phyloP scores from a whole-genome alignment of 2,797 vertebrate species.

The Paguma larvata region DNA sequence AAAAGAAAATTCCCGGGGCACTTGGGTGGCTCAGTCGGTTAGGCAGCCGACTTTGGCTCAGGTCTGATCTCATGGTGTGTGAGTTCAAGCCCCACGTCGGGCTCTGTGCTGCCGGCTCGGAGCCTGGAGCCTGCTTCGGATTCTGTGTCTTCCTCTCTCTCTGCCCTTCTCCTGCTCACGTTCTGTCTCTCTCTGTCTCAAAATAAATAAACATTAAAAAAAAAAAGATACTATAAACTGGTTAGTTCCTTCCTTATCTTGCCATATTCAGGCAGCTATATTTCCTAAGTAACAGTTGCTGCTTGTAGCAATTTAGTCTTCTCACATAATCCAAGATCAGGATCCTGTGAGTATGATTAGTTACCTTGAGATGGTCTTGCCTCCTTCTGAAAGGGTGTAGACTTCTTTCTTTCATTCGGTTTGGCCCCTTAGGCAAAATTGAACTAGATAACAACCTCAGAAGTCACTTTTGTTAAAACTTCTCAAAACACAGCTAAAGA shows the following conservation, averaged over 20 bases:
- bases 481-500: conserved; percentile 38
- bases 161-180: no score
- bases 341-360: not conserved
- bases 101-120: no score
- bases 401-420: not conserved
- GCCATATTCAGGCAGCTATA: not conserved
- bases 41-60: no score
- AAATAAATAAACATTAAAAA: no score
- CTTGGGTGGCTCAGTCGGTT: no score
- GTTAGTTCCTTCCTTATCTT: not conserved
- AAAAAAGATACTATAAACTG: not conserved
- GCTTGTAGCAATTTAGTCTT: not conserved
- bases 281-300: not conserved
- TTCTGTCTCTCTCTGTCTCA: no score
- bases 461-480: conserved; percentile 1
- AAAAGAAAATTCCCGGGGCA: not conserved
- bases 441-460: not conserved
- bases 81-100: no score
- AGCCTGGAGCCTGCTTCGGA: no score
- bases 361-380: not conserved
- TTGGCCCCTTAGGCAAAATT: not conserved
- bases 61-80: no score
- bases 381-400: not conserved
- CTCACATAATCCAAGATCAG: not conserved
- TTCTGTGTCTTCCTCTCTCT: no score